Conservation (phyloP, 2,113 vertebrate species). For the Boulengeromyrus knoepffleri region DNA sequence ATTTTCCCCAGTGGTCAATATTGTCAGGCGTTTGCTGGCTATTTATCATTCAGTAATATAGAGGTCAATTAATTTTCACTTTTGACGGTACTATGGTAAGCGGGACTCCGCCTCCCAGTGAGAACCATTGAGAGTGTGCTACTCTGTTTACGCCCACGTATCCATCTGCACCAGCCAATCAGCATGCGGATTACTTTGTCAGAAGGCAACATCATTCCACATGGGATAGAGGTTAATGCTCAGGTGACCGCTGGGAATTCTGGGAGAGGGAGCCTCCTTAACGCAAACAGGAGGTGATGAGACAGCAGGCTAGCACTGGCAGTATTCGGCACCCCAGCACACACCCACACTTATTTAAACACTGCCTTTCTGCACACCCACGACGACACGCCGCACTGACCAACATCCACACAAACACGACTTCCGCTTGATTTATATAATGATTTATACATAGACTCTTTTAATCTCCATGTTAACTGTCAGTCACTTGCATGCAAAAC, state of each 20-base stretch:
- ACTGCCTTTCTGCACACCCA: not conserved
- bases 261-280: not conserved
- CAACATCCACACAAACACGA: not conserved
- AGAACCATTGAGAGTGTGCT: not conserved
- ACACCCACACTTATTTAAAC: not conserved
- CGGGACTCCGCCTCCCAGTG: too few relatives aligned
- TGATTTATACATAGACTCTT: too few relatives aligned
- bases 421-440: too few relatives aligned
- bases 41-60: conserved; percentile 12
- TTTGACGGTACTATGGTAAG: not conserved
- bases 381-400: not conserved
- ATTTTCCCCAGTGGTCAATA: not conserved
- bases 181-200: conserved; percentile 16
- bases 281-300: not conserved
- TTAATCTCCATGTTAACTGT: not conserved
- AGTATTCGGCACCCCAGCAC: not conserved
- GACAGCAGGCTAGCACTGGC: not conserved
- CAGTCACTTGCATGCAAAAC: not conserved
- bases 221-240: not conserved
- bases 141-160: not conserved
- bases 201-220: conserved; percentile 9
- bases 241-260: not conserved
- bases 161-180: not conserved
- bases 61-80: conserved; percentile 11
- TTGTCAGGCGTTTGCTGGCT: not conserved